These are phyloP conservation scores for Xyrichtys novacula DNA, from an alignment of 2,797 vertebrate species.

Conservation along the genomic window DNA sequence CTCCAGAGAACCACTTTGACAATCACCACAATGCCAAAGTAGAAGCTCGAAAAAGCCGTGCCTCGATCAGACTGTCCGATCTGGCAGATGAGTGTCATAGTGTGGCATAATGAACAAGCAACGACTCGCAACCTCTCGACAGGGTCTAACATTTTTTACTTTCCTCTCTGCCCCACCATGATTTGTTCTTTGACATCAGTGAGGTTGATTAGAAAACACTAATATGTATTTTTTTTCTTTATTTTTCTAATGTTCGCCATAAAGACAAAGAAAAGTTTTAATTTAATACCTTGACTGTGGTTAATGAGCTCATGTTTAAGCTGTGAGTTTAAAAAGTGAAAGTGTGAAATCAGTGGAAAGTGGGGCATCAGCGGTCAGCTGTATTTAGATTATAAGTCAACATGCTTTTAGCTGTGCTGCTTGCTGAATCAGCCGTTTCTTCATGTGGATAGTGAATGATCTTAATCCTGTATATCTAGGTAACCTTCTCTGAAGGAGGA, in stretches of 20 bases:
- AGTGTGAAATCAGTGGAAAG: conserved; percentile 58
- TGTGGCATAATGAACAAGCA: too few relatives aligned
- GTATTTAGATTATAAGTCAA: conserved; percentile 76
- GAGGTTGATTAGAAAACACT: too few relatives aligned
- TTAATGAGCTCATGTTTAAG: conserved; percentile 56
- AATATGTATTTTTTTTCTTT: too few relatives aligned
- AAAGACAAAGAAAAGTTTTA: conserved; percentile 36
- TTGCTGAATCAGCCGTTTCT: conserved; percentile 78
- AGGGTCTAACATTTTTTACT: too few relatives aligned
- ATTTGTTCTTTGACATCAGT: too few relatives aligned
- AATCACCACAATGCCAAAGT: too few relatives aligned
- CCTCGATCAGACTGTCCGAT: too few relatives aligned
- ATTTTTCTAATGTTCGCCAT: conserved; percentile 36
- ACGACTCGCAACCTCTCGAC: too few relatives aligned
- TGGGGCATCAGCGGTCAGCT: conserved; percentile 74
- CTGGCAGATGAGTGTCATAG: too few relatives aligned
- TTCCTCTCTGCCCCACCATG: too few relatives aligned
- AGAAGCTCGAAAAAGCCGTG: too few relatives aligned
- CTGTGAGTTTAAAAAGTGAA: conserved; percentile 27
- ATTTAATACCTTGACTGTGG: conserved; percentile 29
- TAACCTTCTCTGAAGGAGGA: conserved; percentile 69
- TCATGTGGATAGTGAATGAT: conserved; percentile 70
- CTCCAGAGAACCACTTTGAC: too few relatives aligned
- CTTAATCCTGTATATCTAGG: conserved; percentile 75
- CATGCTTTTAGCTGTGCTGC: conserved; percentile 64